Conservation (phyloP, 2,888 invertebrate genomes). For the Tachystola acroxantha region DNA sequence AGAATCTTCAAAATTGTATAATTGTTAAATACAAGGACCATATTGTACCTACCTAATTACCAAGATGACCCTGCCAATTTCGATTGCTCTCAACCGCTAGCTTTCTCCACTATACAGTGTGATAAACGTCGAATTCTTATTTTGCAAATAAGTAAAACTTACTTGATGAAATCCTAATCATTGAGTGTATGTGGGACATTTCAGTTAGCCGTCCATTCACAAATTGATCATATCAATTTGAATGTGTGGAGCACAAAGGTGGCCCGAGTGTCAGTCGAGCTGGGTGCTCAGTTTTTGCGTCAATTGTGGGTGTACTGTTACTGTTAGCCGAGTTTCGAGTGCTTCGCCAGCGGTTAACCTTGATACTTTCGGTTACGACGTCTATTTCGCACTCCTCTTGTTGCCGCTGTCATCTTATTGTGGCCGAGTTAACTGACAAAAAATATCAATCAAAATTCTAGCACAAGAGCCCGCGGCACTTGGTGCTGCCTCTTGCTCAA, state of each 20-base stretch:
- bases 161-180: slow-evolving; percentile 55
- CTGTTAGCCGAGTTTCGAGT: slow-evolving; percentile 70
- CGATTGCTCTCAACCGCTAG: slow-evolving; percentile 1
- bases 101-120: slow-evolving; percentile 1
- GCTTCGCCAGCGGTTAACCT: slow-evolving; percentile 67
- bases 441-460: slow-evolving; percentile 79
- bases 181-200: slow-evolving; percentile 35
- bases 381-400: slow-evolving; percentile 75
- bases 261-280: slow-evolving; percentile 41
- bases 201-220: slow-evolving; percentile 50
- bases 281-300: slow-evolving; percentile 62
- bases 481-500: slow-evolving; percentile 51
- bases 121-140: slow-evolving; percentile 1
- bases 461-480: slow-evolving; percentile 71
- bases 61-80: background rate
- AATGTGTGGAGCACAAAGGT: slow-evolving; percentile 60
- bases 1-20: slow-evolving; percentile 1
- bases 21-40: background rate
- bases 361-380: slow-evolving; percentile 75
- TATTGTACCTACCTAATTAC: background rate
- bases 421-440: slow-evolving; percentile 73
- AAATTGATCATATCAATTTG: slow-evolving; percentile 58
- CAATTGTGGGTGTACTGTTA: slow-evolving; percentile 63
- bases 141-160: slow-evolving; percentile 7
- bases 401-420: slow-evolving; percentile 75